Base-by-base conservation (phyloP, 1,140 invertebrate species). In the Patella vulgata region DNA sequence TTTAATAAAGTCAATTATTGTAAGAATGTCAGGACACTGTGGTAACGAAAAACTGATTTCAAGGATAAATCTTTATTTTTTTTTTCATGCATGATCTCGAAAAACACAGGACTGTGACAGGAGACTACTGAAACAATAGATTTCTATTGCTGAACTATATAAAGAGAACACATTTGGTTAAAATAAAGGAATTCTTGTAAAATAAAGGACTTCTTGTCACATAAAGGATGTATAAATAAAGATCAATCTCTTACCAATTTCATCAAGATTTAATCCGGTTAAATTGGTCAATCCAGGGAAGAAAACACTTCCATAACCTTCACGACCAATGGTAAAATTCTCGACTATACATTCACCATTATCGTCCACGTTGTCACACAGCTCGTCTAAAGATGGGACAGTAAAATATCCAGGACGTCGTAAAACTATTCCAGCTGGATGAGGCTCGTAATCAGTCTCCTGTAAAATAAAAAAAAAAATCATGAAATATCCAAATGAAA, bases 221-320 rank as follows among this genome's bases (percentile, higher is more conserved):
- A 36, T 59, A 52, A 30, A 55, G n/a, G n/a, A n/a, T n/a, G n/a
- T n/a, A n/a, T n/a, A n/a, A n/a, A 6, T 23, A 54, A 4, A 33
- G 25, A 21, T 44, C 43, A 55, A 64, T 63, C 25, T 40, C 77
- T 82, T 77, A 91, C 91, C 90, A 19, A 94, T 89, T 71, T 93
- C 90, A 84, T 98, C 95, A 8, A 98, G 81, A 85, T 98, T 93
- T 19, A 98, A 74, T 9, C 91, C 91, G 25, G 91, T 88, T n/a
- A 98, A 90, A 82, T 98, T 92, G 62, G 96, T 91, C 25, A 89
- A 88, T 14, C 86, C 87, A 19, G 81, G 89, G 79, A 95, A 99
- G 79, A 88, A 93, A 0, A 99, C 92, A 82, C 92, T 94, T 25
- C 97, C 97, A 83, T 95, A 99, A 46, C 93, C 93, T 59, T 91